Conservation (phyloP, 2,113 vertebrate genomes). For the Oryzias javanicus region DNA sequence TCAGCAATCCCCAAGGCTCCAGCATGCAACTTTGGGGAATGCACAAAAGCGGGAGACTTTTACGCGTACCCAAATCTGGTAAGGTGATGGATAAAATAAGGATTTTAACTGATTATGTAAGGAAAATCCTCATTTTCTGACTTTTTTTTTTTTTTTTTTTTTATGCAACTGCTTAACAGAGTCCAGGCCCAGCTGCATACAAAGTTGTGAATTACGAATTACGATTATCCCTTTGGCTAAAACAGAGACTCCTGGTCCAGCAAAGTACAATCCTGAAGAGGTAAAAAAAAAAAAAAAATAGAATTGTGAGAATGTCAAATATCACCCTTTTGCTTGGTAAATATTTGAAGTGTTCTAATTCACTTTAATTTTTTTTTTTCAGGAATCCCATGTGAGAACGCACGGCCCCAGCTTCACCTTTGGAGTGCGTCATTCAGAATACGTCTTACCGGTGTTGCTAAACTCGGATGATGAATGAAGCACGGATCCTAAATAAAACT, state of each 20-base stretch:
- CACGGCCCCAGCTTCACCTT: conserved; percentile 79
- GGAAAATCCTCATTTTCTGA: neutral
- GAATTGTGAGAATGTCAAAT: neutral
- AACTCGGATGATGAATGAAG: conserved; percentile 8
- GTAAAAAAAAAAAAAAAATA: conserved; percentile 48
- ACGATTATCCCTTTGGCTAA: conserved; percentile 74
- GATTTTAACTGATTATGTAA: neutral
- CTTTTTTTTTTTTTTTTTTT: conserved; percentile 2
- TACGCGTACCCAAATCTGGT: neutral
- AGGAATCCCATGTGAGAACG: conserved; percentile 65
- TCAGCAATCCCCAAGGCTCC: too few relatives aligned
- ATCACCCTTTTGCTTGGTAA: neutral
- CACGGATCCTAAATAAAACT: neutral
- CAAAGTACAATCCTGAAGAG: conserved; percentile 74
- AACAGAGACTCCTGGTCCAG: conserved; percentile 82
- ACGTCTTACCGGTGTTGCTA: conserved; percentile 65
- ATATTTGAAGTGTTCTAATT: neutral
- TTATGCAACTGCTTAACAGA: conserved; percentile 62
- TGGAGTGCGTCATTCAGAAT: conserved; percentile 84
- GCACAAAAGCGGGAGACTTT: neutral
- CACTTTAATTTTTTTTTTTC: conserved; percentile 10
- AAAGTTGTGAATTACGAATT: conserved; percentile 73
- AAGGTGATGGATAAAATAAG: neutral
- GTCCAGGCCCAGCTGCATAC: conserved; percentile 85
- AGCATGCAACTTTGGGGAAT: too few relatives aligned